Evolutionary conservation across 2,888 invertebrate genomes (phyloP).

Genomic region (Reticulitermes lucifugus): DNA sequence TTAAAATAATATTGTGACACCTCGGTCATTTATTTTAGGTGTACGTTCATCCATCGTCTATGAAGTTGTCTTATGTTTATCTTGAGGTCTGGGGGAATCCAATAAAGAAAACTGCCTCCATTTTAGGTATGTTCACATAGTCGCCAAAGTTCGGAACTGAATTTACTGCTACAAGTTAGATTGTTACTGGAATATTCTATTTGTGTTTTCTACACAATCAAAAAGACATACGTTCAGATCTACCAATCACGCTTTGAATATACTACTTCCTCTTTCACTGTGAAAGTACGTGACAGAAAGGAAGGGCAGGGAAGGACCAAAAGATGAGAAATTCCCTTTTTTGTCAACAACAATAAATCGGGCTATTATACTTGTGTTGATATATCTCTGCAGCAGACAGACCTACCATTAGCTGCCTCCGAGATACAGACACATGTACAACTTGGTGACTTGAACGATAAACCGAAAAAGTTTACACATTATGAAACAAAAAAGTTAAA

Average conservation of each 20-base stretch:
- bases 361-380: conserved; percentile 3
- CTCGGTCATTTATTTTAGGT: no score
- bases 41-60: no score
- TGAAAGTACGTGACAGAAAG: neutral
- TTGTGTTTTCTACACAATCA: conserved; percentile 13
- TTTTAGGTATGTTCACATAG: no score
- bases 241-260: conserved; percentile 16
- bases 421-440: neutral
- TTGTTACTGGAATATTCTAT: neutral
- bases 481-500: neutral
- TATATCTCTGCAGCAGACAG: conserved; percentile 11
- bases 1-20: no score
- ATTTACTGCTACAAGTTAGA: neutral
- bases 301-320: neutral
- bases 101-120: no score
- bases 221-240: neutral
- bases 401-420: neutral
- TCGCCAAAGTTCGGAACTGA: neutral
- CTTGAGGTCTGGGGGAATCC: no score
- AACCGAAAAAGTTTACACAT: neutral
- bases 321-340: conserved; percentile 28
- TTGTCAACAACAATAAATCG: conserved; percentile 33
- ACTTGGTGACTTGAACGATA: neutral
- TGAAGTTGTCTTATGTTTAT: no score
- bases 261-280: neutral